Evolutionary conservation across 2,888 invertebrate species (phyloP), one percentile per base, ranked within the genome.

Genomic region (Clitarchus hookeri): DNA sequence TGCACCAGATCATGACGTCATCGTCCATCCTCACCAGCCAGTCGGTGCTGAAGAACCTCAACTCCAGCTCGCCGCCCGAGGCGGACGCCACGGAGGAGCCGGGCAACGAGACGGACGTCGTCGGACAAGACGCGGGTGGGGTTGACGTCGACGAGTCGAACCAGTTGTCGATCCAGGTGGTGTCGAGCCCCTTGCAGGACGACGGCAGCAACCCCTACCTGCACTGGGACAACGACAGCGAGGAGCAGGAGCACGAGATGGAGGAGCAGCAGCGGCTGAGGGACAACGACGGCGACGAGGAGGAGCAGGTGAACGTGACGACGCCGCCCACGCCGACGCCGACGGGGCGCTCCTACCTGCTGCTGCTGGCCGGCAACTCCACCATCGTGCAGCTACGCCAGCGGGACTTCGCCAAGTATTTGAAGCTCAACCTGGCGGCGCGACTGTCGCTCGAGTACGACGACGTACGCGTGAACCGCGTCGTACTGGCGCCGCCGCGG

Each of bases 381-480:
- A 90, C 90, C 0, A 90, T 90, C 16, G 90, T 90, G 19, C 88
- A 89, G 27, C 88, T 90, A 9, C 88, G 90, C 36, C 90, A 90
- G 87, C 89, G 89, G 86, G 90, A 90, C 87, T 90, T 90, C 86
- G 89, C 90, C 44, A 90, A 90, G 85, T 90, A 90, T 79, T 88
- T 90, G 19, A 90, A 90, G 86, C 88, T 90, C n/a, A 90, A 90
- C 87, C 87, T 90, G 83, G 90, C 90, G 6, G 90, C 90, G 4
- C 89, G 90, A 27, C 87, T 90, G 44, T 90, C 90, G 0, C 87
- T 90, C n/a, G 90, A 90, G 85, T 90, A 90, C 86, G 89, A 90
- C 86, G 90, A 90, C 85, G 88, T 90, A 23, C 88, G 88, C 82
- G 89, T 90, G 36, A 90, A 90, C 86, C 89, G 89, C 83, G 90